Conservation (phyloP, 2,888 invertebrate species). For the Eristalinus aeneus region DNA sequence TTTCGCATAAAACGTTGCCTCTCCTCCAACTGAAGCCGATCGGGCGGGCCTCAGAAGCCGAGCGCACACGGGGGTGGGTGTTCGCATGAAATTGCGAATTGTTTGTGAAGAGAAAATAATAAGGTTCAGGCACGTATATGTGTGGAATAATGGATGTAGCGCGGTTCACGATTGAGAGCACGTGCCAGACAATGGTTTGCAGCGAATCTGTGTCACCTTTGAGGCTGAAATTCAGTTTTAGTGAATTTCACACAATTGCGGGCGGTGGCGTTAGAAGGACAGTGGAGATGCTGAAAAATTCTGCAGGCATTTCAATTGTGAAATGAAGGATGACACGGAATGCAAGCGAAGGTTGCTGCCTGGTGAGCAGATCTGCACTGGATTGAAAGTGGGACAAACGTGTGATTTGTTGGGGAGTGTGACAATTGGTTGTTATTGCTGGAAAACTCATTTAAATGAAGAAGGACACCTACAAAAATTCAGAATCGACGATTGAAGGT, state of each 20-base stretch:
- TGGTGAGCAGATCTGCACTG: not conserved
- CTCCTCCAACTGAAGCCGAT: not conserved
- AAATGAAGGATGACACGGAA: not conserved
- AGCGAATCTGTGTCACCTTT: conserved; percentile 56
- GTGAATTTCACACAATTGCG: conserved; percentile 42
- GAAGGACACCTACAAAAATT: no score
- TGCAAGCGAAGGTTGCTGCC: not conserved
- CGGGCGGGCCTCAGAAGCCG: not conserved
- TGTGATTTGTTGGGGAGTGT: not conserved
- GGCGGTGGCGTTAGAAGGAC: conserved; percentile 39
- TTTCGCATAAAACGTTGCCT: not conserved
- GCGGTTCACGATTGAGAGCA: conserved; percentile 23
- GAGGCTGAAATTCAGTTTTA: conserved; percentile 35
- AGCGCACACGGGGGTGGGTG: not conserved
- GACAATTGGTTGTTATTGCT: not conserved
- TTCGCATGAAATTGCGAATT: not conserved
- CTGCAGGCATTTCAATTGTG: not conserved
- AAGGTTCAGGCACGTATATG: not conserved
- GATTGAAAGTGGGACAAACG: not conserved
- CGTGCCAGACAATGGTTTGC: conserved; percentile 45
- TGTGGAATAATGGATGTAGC: conserved; percentile 11
- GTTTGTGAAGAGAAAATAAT: not conserved
- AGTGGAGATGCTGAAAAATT: not conserved
- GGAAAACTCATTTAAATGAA: not conserved
- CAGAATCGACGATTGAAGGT: no score